Percentiles rank a stretch among this genome's conserved stretches.
Evolutionary conservation across 2,888 invertebrate species (phyloP).

Genomic region (Arge pagana): DNA sequence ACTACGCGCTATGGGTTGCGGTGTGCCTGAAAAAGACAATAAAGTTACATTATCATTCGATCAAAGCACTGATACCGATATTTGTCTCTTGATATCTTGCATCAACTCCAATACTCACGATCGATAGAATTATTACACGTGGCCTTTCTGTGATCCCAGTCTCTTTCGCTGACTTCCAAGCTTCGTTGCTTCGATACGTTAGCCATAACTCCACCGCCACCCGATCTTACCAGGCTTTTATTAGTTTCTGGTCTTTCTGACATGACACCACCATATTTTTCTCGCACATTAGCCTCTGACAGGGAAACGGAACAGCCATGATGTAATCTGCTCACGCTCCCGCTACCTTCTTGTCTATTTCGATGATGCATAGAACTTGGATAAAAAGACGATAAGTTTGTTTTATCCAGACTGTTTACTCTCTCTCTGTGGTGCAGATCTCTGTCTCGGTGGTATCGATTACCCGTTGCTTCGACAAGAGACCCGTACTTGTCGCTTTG

Average conservation of each 20-base stretch:
- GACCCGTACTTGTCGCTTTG: constrained; percentile 52
- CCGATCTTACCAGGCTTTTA: constrained; percentile 53
- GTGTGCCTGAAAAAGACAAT: constrained; percentile 40
- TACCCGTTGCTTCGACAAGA: constrained; percentile 41
- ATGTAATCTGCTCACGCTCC: constrained; percentile 46
- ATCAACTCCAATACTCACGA: constrained; percentile 42
- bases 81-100: too few relatives aligned
- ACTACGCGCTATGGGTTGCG: constrained; percentile 63
- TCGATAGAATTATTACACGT: constrained; percentile 53
- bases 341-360: constrained; percentile 43
- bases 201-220: constrained; percentile 40
- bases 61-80: too few relatives aligned
- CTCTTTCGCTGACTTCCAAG: constrained; percentile 60
- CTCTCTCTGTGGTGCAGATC: constrained; percentile 49
- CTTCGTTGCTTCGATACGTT: constrained; percentile 60
- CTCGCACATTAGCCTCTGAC: constrained; percentile 52
- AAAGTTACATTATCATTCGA: not conserved
- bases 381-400: constrained; percentile 47
- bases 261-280: constrained; percentile 45
- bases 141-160: constrained; percentile 55
- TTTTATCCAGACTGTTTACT: constrained; percentile 54
- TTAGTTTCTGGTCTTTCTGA: constrained; percentile 50
- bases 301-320: constrained; percentile 50
- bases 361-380: constrained; percentile 45
- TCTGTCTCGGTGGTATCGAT: constrained; percentile 48